phyloP scores from a whole-genome alignment of 2,113 vertebrate genomes.

The Barbus barbus region DNA sequence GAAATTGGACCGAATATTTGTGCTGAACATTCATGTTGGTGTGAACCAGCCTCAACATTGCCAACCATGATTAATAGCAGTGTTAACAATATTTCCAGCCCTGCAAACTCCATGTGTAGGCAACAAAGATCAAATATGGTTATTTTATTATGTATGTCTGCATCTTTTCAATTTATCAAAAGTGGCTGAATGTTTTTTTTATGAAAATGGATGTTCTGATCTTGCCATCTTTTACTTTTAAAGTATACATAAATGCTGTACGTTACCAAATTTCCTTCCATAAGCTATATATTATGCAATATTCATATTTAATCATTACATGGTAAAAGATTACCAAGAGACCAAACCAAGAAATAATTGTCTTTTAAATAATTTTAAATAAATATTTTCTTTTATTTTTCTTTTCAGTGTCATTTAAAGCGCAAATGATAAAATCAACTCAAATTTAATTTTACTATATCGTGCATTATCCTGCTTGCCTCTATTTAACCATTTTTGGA shows the following conservation, averaged over 20 bases:
- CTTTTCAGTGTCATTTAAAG: background rate
- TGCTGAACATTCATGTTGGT: background rate
- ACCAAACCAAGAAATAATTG: background rate
- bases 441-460: background rate
- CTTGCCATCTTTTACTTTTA: background rate
- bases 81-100: background rate
- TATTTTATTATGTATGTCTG: constrained; percentile 12
- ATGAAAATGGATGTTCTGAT: constrained; percentile 32
- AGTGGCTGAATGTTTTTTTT: constrained; percentile 21
- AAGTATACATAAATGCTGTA: background rate
- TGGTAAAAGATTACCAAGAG: background rate
- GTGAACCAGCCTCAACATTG: background rate
- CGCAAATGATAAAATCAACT: background rate
- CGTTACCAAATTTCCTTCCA: background rate
- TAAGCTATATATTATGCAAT: background rate
- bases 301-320: constrained; percentile 1
- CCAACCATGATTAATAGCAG: background rate
- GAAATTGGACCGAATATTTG: background rate
- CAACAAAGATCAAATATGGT: background rate
- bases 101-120: background rate
- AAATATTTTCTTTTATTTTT: background rate
- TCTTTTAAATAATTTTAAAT: constrained; percentile 10
- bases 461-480: background rate
- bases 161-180: constrained; percentile 43
- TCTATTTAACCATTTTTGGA: background rate